Evolutionary conservation across 2,113 vertebrate species (phyloP).

Genomic region (Chaenocephalus aceratus): DNA sequence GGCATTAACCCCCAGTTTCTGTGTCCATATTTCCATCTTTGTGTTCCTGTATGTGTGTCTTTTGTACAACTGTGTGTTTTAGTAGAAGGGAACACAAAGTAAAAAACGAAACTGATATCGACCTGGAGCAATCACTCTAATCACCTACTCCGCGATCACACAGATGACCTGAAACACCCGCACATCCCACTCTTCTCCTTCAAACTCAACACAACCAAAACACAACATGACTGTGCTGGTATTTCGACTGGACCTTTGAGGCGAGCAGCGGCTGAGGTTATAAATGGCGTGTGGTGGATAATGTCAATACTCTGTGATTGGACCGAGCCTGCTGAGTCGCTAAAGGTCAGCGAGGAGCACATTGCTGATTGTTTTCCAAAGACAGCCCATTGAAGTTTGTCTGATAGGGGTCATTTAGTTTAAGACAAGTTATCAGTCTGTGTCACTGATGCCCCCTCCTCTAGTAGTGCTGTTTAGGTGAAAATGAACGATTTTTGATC

Average conservation of each 20-base stretch:
- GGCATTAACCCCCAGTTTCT: neutral
- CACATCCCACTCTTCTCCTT: neutral
- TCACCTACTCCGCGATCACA: neutral
- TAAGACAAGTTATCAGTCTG: constrained; percentile 76
- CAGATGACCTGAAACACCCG: constrained; percentile 24
- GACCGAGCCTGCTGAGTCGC: constrained; percentile 73
- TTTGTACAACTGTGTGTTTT: constrained; percentile 14
- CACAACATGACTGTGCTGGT: constrained; percentile 76
- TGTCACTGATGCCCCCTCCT: constrained; percentile 59
- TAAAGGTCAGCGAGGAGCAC: constrained; percentile 80
- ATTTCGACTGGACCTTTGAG: constrained; percentile 73
- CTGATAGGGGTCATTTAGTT: constrained; percentile 79
- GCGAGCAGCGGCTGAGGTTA: constrained; percentile 61
- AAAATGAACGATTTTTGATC: constrained; percentile 18
- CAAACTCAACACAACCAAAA: constrained; percentile 64
- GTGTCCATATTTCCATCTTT: neutral
- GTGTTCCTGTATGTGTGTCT: neutral
- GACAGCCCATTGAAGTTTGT: constrained; percentile 78
- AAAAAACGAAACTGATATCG: constrained; percentile 13
- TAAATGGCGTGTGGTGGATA: constrained; percentile 79
- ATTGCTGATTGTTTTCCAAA: constrained; percentile 82
- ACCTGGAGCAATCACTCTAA: constrained; percentile 32
- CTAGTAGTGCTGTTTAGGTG: constrained; percentile 26
- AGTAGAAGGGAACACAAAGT: constrained; percentile 17
- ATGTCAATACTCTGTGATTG: constrained; percentile 83